A percentile compares a stretch with the other conserved stretches of the same genome.
These are phyloP conservation scores for Semotilus atromaculatus DNA, from an alignment of 2,797 vertebrate species.

Conservation along the genomic window DNA sequence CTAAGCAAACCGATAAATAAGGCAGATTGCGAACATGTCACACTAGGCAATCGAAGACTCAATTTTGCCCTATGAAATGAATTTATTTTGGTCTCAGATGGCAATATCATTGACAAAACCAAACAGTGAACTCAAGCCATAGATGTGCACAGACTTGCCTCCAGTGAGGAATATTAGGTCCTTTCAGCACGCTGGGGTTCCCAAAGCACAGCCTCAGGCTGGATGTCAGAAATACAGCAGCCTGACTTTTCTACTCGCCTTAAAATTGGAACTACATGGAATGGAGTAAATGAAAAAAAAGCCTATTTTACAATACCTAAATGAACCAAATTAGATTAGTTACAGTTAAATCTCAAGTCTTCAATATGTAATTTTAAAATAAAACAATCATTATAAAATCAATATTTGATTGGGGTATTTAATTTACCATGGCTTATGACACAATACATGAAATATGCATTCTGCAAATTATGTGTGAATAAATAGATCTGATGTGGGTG, in stretches of 20 bases:
- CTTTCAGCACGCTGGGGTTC: neutral
- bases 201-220: slow-evolving; percentile 21
- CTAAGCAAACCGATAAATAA: neutral
- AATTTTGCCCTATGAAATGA: neutral
- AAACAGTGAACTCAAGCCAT: neutral
- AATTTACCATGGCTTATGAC: neutral
- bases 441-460: neutral
- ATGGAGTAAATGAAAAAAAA: neutral
- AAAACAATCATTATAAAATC: neutral
- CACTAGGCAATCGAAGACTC: neutral
- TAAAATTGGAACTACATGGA: neutral
- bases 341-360: neutral
- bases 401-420: neutral
- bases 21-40: neutral
- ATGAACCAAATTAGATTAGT: neutral
- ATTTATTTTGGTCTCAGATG: neutral
- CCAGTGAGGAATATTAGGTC: slow-evolving; percentile 1
- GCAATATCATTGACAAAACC: neutral
- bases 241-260: neutral
- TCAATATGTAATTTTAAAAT: neutral
- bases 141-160: slow-evolving; percentile 2
- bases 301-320: neutral
- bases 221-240: slow-evolving; percentile 17
- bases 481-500: slow-evolving; percentile 20
- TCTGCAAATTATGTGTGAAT: slow-evolving; percentile 11